Conservation (phyloP, 1,140 invertebrate genomes). For the Diprion similis region DNA sequence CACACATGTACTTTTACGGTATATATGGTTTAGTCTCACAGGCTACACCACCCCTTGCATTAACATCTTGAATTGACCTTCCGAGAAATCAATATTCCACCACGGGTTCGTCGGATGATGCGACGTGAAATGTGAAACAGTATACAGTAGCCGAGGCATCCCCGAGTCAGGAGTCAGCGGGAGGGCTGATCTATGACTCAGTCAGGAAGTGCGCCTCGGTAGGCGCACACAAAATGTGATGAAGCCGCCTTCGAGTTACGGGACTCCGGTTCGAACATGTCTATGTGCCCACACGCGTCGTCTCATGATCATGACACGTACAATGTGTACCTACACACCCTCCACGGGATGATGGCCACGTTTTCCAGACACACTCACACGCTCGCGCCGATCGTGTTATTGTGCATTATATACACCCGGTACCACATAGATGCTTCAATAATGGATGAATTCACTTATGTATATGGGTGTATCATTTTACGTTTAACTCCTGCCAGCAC, state of each 20-base stretch:
- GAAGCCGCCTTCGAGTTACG: constrained; percentile 1
- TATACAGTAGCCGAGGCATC: constrained; percentile 5
- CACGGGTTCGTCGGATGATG: background rate
- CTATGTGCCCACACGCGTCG: background rate
- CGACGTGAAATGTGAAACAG: constrained; percentile 7
- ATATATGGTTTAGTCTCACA: too few species aligned
- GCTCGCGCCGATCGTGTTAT: background rate
- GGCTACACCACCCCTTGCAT: background rate
- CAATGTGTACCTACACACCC: background rate
- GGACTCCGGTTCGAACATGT: background rate
- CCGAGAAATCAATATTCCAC: constrained; percentile 1
- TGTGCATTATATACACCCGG: too few species aligned
- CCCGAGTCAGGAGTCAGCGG: constrained; percentile 1
- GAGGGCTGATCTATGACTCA: constrained; percentile 7
- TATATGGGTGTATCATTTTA: constrained; percentile 8
- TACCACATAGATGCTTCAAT: background rate
- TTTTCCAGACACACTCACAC: background rate
- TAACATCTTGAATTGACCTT: constrained; percentile 2
- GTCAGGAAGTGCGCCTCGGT: constrained; percentile 3
- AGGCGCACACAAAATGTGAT: constrained; percentile 2
- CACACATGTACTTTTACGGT: too few species aligned
- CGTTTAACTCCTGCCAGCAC: background rate
- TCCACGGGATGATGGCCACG: background rate
- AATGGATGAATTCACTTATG: background rate
- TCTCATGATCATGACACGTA: background rate